phyloP scores from a whole-genome alignment of 2,113 vertebrate genomes.

The Rhinopomastus cyanomelas region DNA sequence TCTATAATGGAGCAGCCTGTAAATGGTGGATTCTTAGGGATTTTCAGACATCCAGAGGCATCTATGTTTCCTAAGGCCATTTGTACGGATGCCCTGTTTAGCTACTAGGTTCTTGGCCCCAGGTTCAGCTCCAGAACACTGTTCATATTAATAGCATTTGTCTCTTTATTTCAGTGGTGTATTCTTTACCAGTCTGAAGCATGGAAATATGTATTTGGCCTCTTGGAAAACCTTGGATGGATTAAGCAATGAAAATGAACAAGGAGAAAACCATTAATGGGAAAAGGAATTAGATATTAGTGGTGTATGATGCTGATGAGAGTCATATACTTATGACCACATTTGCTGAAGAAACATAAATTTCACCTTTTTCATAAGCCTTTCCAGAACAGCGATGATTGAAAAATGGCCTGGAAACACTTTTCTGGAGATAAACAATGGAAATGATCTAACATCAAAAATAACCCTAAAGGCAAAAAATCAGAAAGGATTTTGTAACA shows the following conservation, averaged over 20 bases:
- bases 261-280: background rate
- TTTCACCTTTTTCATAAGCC: background rate
- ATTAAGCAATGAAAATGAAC: slow-evolving; percentile 2
- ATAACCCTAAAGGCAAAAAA: slow-evolving; percentile 33
- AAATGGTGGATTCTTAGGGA: background rate
- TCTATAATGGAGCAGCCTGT: background rate
- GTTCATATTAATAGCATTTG: background rate
- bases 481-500: slow-evolving; percentile 8
- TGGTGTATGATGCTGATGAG: background rate
- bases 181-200: background rate
- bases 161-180: background rate
- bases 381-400: background rate
- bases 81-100: background rate
- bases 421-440: slow-evolving; percentile 52
- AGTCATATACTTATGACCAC: background rate
- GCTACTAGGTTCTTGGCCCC: background rate
- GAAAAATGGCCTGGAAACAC: slow-evolving; percentile 21
- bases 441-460: slow-evolving; percentile 47
- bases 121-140: background rate
- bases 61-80: background rate
- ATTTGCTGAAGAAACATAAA: background rate
- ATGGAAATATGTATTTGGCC: background rate
- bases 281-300: background rate
- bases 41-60: background rate
- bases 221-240: background rate